A percentile compares a stretch with the other conserved stretches of the same genome.
Evolutionary conservation across 2,113 vertebrate species (phyloP).

Genomic region (Oxyruncus cristatus): DNA sequence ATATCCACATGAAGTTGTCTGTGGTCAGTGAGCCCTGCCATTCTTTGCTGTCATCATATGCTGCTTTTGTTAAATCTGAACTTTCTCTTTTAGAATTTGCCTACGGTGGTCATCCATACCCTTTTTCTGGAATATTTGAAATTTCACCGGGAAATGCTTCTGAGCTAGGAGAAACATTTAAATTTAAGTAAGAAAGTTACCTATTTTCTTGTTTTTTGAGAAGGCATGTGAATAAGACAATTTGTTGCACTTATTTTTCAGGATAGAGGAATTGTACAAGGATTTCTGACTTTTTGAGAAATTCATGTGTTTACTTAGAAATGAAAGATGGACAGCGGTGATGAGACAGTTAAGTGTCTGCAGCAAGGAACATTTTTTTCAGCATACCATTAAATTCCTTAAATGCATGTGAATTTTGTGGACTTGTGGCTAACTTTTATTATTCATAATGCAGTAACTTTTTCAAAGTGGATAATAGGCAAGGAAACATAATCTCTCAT

Average conservation of each 20-base stretch:
- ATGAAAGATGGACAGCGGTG: neutral
- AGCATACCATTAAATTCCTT: neutral
- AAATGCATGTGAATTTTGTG: neutral
- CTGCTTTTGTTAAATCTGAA: constrained; percentile 46
- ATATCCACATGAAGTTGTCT: neutral
- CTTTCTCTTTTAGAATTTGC: constrained; percentile 91
- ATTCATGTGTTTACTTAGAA: neutral
- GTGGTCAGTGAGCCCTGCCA: neutral
- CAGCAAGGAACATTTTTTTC: neutral
- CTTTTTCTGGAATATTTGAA: constrained; percentile 99
- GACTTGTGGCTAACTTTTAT: neutral
- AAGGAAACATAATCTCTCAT: neutral
- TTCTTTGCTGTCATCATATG: neutral
- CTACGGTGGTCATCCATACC: constrained; percentile 97
- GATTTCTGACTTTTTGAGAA: neutral
- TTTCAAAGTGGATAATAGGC: neutral
- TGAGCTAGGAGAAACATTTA: constrained; percentile 97
- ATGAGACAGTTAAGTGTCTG: neutral
- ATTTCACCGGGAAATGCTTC: constrained; percentile 95
- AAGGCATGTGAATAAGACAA: neutral
- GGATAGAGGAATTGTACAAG: neutral
- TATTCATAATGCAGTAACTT: neutral
- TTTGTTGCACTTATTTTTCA: neutral
- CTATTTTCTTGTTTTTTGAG: constrained; percentile 27
- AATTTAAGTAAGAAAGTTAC: constrained; percentile 90